Conservation (phyloP, 2,113 vertebrate species). For the Anolis sagrei region DNA sequence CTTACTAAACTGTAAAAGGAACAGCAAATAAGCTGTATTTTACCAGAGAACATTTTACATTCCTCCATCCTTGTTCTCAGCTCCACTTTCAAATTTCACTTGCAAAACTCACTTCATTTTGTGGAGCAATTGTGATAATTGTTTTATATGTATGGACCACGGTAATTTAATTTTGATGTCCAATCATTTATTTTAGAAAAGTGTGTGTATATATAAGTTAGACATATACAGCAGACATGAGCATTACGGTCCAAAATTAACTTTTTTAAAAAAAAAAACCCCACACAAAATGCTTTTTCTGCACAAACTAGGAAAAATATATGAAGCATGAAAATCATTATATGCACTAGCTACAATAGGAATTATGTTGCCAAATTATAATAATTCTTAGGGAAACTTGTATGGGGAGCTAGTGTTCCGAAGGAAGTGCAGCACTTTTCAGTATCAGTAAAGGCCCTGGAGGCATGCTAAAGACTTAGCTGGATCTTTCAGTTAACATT, state of each 20-base stretch:
- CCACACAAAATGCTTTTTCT: conserved; percentile 16
- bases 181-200: not conserved
- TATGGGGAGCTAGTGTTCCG: conserved; percentile 55
- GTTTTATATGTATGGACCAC: not conserved
- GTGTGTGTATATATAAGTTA: no score
- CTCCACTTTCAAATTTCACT: not conserved
- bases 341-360: conserved; percentile 53
- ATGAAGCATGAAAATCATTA: conserved; percentile 42
- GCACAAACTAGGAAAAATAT: conserved; percentile 3
- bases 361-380: conserved; percentile 66
- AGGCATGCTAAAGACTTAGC: conserved; percentile 67
- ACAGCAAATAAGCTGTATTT: not conserved
- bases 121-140: not conserved
- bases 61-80: not conserved
- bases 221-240: not conserved
- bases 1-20: not conserved
- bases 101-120: not conserved
- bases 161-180: not conserved
- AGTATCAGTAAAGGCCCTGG: conserved; percentile 69
- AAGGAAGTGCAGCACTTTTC: conserved; percentile 70
- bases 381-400: conserved; percentile 63
- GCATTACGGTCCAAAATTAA: not conserved
- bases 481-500: conserved; percentile 68
- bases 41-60: not conserved
- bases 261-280: conserved; percentile 1